Evolutionary conservation across 2,888 invertebrate species (phyloP).

Genomic region (Acronicta aceris): DNA sequence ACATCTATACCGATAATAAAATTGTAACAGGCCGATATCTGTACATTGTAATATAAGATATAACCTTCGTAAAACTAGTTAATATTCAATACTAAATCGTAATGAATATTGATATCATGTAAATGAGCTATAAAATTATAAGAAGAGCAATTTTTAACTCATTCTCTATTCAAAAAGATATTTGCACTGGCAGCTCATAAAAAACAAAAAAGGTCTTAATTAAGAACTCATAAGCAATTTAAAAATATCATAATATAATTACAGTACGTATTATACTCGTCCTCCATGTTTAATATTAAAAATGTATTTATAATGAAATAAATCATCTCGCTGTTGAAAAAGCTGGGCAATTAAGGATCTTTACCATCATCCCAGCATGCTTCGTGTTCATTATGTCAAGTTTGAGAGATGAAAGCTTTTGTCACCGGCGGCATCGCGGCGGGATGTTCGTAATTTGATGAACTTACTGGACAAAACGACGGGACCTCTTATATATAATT

Average conservation of each 20-base stretch:
- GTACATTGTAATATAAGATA: too few species aligned
- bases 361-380: constrained; percentile 14
- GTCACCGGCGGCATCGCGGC: constrained; percentile 43
- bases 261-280: constrained; percentile 36
- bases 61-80: neutral
- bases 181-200: constrained; percentile 8
- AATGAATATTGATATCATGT: neutral
- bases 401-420: constrained; percentile 41
- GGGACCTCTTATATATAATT: neutral
- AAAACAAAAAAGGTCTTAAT: constrained; percentile 34
- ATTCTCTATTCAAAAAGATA: neutral
- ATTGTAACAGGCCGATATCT: too few species aligned
- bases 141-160: neutral
- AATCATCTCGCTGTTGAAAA: constrained; percentile 44
- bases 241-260: constrained; percentile 48
- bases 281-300: constrained; percentile 38
- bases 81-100: neutral
- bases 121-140: neutral
- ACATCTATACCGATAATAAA: too few species aligned
- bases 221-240: constrained; percentile 44
- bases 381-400: constrained; percentile 45
- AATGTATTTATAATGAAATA: constrained; percentile 52
- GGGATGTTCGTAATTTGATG: constrained; percentile 59
- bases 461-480: constrained; percentile 33
- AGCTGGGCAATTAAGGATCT: constrained; percentile 35